A percentile compares a stretch with the other conserved stretches of the same genome.
These are phyloP conservation scores for Albula goreensis DNA, from an alignment of 2,113 vertebrate genomes.

Conservation along the genomic window DNA sequence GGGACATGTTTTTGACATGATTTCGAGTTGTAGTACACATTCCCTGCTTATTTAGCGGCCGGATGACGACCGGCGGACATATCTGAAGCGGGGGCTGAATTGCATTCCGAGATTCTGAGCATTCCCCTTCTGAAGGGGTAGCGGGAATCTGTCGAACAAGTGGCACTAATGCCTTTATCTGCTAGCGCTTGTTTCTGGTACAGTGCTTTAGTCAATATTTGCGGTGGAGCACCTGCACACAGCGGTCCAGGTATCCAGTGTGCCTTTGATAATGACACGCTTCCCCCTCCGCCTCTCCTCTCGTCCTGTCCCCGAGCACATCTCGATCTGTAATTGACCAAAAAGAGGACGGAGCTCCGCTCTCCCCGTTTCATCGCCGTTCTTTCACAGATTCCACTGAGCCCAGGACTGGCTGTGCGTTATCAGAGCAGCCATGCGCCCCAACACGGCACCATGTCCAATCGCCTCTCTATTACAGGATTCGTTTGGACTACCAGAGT, in stretches of 20 bases:
- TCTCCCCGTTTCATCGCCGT: conserved; percentile 15
- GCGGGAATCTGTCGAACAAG: background rate
- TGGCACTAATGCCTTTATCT: conserved; percentile 24
- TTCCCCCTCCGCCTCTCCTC: background rate
- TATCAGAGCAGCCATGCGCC: conserved; percentile 34
- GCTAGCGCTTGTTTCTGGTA: background rate
- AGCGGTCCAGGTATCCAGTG: background rate
- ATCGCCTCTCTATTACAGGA: conserved; percentile 19
- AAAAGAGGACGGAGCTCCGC: background rate
- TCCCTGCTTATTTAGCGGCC: no score
- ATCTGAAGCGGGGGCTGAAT: background rate
- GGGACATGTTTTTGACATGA: background rate
- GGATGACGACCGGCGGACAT: no score
- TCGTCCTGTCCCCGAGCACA: background rate
- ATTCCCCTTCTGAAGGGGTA: background rate
- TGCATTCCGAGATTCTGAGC: background rate
- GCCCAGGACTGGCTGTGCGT: conserved; percentile 22
- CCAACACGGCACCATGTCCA: conserved; percentile 34
- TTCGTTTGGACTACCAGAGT: conserved; percentile 26
- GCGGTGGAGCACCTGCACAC: background rate
- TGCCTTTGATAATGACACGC: conserved; percentile 9
- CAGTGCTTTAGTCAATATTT: background rate
- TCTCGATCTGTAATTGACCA: conserved; percentile 23
- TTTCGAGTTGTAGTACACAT: background rate
- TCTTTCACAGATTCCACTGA: conserved; percentile 30